These are phyloP conservation scores for Cryptoblepharus egeriae DNA, from an alignment of 2,797 vertebrate genomes.

Conservation along the genomic window DNA sequence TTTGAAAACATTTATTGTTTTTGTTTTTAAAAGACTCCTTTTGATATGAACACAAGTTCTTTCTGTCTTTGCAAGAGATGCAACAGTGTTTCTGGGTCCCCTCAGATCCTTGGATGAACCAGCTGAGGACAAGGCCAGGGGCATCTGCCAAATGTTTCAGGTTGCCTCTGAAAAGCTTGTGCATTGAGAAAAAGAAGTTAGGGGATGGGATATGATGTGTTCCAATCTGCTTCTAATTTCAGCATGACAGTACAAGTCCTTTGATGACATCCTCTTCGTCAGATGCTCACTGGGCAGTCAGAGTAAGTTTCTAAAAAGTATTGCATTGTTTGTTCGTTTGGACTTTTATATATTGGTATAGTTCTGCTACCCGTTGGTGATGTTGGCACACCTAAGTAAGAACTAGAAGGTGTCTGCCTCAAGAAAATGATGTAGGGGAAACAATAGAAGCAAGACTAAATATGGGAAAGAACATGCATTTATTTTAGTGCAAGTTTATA, in stretches of 20 bases:
- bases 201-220: neutral
- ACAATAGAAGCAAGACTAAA: too few species aligned
- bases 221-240: constrained; percentile 51
- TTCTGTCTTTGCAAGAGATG: neutral
- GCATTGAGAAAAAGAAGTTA: neutral
- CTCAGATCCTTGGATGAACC: too few species aligned
- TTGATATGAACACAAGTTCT: too few species aligned
- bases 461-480: too few species aligned
- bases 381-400: too few species aligned
- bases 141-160: neutral
- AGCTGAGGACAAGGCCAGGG: too few species aligned
- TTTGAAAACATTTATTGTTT: accelerated
- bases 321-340: neutral
- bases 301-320: constrained; percentile 81
- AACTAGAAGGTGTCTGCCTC: too few species aligned
- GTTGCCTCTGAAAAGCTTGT: neutral
- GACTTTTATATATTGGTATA: neutral
- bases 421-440: too few species aligned
- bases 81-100: too few species aligned
- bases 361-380: neutral
- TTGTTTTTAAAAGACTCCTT: neutral
- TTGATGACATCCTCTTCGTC: constrained; percentile 80
- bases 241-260: constrained; percentile 94
- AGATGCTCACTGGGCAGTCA: constrained; percentile 94
- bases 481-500: too few species aligned